Evolutionary conservation across 2,113 vertebrate genomes (phyloP), one percentile per base, ranked within the genome.

Genomic region (Dascyllus trimaculatus): DNA sequence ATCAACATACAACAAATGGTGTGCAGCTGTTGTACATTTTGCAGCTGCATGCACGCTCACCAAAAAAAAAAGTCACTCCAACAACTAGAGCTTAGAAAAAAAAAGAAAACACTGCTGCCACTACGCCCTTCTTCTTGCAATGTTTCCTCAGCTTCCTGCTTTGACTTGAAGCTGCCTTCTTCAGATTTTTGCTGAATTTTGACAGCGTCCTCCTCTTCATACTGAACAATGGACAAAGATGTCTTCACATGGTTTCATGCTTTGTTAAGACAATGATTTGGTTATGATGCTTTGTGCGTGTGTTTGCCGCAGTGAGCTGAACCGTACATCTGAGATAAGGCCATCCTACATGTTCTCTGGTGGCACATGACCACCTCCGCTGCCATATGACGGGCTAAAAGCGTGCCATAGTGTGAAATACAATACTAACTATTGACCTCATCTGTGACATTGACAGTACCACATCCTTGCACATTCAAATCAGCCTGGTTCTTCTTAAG

Each of bases 321-420:
- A 26, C 53, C 46, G 53, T 6, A 9, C 25, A 61, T 53, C 51
- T 24, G 60, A 64, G 75, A 83, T 73, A 65, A 80, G 53, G 11
- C 35, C 65, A 1, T 54, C 83, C 81, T 57, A 73, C 80, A 1
- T 13, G 58, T 29, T 73, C 72, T 59, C 51, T 68, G 61, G 18
- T 40, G 43, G 52, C 54, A 68, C 56, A 52, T 40, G 72, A 61
- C 69, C 86, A 86, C 81, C 43, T 79, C 68, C 1, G 6, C 68
- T 71, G 71, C 43, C 78, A 74, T 85, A 80, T 84, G 87, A 87
- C 54, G 2, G 46, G 43, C 25, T 29, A 60, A 48, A 45, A n/a
- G 67, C 51, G 26, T 43, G 29, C 66, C 51, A 75, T 14, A 65
- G 19, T 11, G 60, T 21, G 60, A 79, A 63, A 85, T 24, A 13